A percentile compares a stretch with the other conserved stretches of the same genome.
These are phyloP conservation scores for Nyctereutes procyonoides DNA, from an alignment of 2,113 vertebrate genomes.

Conservation along the genomic window DNA sequence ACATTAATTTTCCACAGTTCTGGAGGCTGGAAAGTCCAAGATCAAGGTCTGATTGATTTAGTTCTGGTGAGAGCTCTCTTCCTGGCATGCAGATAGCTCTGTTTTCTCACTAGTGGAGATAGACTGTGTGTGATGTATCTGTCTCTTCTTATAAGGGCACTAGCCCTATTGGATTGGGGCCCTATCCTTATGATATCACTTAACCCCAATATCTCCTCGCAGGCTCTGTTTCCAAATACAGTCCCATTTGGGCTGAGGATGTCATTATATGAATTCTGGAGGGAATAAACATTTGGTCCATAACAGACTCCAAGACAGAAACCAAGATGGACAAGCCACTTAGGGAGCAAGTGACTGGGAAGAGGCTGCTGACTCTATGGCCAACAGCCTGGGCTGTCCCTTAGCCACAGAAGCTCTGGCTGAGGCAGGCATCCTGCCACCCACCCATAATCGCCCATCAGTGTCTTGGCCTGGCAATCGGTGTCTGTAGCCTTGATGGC, in stretches of 20 bases:
- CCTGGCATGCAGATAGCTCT: background rate
- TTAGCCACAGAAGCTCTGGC: background rate
- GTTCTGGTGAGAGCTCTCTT: background rate
- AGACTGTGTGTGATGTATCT: background rate
- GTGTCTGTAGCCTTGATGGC: background rate
- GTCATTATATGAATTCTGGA: background rate
- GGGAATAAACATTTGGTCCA: background rate
- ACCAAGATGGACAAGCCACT: background rate
- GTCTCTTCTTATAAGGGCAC: background rate
- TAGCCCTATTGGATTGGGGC: background rate
- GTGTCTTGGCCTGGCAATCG: background rate
- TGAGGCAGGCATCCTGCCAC: background rate
- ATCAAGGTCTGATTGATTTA: background rate
- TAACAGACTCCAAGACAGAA: background rate
- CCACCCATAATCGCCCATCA: no score
- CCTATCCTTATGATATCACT: background rate
- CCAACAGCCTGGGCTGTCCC: background rate
- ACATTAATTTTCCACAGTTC: background rate
- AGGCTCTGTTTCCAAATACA: background rate
- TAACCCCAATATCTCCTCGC: background rate
- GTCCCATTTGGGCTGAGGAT: background rate
- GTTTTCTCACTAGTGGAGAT: background rate
- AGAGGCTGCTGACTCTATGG: background rate
- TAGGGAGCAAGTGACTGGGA: background rate
- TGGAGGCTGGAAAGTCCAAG: background rate